A percentile compares a stretch with the other conserved stretches of the same genome.
Evolutionary conservation across 2,113 vertebrate species (phyloP).

Genomic region (Oplegnathus fasciatus): DNA sequence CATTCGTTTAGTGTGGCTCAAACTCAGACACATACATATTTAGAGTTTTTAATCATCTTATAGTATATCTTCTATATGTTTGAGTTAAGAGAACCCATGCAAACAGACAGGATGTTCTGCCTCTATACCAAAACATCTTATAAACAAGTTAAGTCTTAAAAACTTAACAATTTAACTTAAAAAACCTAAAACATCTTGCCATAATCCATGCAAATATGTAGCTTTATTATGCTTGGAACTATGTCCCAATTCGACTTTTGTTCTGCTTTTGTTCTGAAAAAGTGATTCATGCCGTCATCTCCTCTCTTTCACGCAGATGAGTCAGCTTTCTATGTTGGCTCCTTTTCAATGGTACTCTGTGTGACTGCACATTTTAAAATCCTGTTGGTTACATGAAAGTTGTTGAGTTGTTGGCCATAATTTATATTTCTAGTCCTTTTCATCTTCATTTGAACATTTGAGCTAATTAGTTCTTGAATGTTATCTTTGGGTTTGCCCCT

Average conservation of each 20-base stretch:
- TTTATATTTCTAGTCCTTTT: constrained; percentile 6
- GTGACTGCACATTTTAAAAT: constrained; percentile 10
- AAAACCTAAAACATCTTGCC: constrained; percentile 21
- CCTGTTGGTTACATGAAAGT: constrained; percentile 4
- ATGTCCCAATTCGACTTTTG: constrained; percentile 11
- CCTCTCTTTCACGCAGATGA: constrained; percentile 25
- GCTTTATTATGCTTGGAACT: constrained; percentile 7
- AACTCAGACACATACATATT: neutral
- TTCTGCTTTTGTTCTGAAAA: constrained; percentile 25
- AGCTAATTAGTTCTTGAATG: neutral
- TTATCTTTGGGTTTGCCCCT: neutral
- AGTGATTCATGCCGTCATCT: constrained; percentile 28
- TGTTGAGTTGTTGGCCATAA: neutral
- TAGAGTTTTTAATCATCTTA: neutral
- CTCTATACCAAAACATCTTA: neutral
- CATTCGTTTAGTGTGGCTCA: neutral
- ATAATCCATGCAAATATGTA: constrained; percentile 17
- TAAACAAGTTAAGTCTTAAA: constrained; percentile 5
- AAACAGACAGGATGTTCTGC: neutral
- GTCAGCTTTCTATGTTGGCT: constrained; percentile 29
- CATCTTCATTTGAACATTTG: constrained; percentile 4
- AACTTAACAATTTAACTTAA: neutral
- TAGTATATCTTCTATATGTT: neutral
- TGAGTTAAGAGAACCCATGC: neutral
- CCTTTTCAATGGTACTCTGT: constrained; percentile 11